Base-by-base conservation (phyloP, 2,888 invertebrate genomes). In the Esperia sulphurella region DNA sequence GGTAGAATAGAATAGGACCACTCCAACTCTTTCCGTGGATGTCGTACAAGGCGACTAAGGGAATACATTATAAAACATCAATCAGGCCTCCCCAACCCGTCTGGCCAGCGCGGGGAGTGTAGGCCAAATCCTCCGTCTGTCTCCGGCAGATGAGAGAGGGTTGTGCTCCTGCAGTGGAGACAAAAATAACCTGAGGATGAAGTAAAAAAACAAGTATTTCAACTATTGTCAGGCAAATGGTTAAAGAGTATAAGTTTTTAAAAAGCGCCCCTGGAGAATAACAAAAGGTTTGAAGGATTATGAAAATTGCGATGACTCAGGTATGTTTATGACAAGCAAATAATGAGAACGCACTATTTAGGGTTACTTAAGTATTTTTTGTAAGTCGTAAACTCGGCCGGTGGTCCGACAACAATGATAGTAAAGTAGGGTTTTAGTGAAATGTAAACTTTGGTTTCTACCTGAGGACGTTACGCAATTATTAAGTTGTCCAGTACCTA, bases 301-400 rank as follows among this genome's bases (percentile, higher is more conserved):
- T 58, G 61, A 53, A 71, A 70, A 74, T 74, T 69, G 67, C 68
- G 60, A 75, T 75, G 78, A 76, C 68, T 63, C 53, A 65, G 52
- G 31, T 68, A 69, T 68, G 58, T 70, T 71, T 63, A 57, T 62
- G 50, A 56, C 57, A 60, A 55, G 63, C 60, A 76, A 79, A 79
- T 78, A 79, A 77, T 75, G 71, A 75, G 64, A 58, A 54, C 57
- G 65, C 65, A 43, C 54, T 73, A n/a, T 21, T 21, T 21, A 21
- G 21, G 21, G 21, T 21, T 21, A 21, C 21, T 21, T 5, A 21
- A 21, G 21, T 21, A 21, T 21, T 21, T 77, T 72, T 65, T 55
- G 53, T 57, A 59, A 63, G 55, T 59, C 58, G 50, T 69, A 62
- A 63, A 56, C 64, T 54, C 51, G 47, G 61, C 55, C 52, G 76